Evolutionary conservation across 2,888 invertebrate species (phyloP).

Genomic region (Bursaphelenchus okinawaensis): DNA sequence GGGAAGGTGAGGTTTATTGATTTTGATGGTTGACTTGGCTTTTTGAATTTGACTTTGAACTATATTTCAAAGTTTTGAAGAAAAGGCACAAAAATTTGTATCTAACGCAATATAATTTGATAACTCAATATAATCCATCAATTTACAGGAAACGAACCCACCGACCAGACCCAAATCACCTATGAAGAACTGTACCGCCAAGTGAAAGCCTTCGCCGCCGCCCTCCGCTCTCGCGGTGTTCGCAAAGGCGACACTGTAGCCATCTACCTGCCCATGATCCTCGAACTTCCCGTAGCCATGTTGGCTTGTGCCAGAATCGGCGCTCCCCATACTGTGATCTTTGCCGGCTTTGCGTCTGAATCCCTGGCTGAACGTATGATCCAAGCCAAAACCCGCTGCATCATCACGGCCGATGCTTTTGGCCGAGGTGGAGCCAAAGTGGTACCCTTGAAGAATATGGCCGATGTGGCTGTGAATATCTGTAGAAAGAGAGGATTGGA

Average conservation of each 20-base stretch:
- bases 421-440: conserved; percentile 92
- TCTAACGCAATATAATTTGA: background rate
- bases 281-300: conserved; percentile 82
- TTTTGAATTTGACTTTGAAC: no score
- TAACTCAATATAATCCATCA: background rate
- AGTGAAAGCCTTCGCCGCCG: conserved; percentile 47
- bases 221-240: conserved; percentile 58
- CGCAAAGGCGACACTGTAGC: conserved; percentile 82
- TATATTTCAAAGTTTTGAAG: background rate
- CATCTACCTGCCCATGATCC: conserved; percentile 95
- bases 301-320: conserved; percentile 92
- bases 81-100: no score
- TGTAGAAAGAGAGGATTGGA: conserved; percentile 11
- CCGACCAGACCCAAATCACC: conserved; percentile 65
- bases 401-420: conserved; percentile 86
- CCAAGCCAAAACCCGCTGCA: conserved; percentile 67
- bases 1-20: conserved; percentile 61
- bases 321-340: conserved; percentile 90
- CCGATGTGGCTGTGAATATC: conserved; percentile 67
- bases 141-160: conserved; percentile 88
- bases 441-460: conserved; percentile 76
- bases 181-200: conserved; percentile 32
- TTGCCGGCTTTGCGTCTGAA: conserved; percentile 74
- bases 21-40: no score
- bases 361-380: conserved; percentile 81